Percentiles rank a stretch among this genome's conserved stretches.
These are phyloP conservation scores for Xiphophorus maculatus DNA, from an alignment of 2,113 vertebrate genomes.

Conservation along the genomic window DNA sequence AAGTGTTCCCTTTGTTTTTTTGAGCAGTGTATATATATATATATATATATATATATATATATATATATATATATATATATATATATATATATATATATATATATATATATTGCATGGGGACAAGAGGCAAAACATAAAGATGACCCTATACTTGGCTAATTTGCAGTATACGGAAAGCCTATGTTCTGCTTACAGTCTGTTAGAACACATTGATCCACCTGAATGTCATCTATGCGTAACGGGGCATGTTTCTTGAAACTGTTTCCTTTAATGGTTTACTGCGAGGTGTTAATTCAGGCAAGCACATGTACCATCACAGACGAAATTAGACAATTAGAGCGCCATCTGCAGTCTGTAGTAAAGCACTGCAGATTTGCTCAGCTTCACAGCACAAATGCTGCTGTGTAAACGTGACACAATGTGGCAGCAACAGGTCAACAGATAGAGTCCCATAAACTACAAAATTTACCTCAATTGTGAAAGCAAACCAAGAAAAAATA, in stretches of 20 bases:
- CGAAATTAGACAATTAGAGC: slow-evolving; percentile 24
- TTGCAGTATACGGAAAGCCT: no score
- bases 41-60: no score
- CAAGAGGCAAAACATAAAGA: no score
- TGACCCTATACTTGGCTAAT: no score
- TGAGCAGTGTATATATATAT: no score
- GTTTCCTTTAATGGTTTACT: neutral
- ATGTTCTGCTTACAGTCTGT: no score
- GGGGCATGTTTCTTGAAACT: neutral
- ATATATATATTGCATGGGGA: no score
- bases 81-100: no score
- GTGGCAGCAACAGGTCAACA: neutral
- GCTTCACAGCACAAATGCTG: neutral
- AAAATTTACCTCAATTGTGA: neutral
- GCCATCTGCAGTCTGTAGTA: slow-evolving; percentile 49
- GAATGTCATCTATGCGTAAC: no score
- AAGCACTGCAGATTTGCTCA: slow-evolving; percentile 4
- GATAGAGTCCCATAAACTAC: neutral
- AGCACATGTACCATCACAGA: neutral
- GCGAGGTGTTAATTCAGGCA: neutral
- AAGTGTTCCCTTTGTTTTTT: no score
- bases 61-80: no score
- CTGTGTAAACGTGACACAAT: neutral
- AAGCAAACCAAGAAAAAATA: neutral
- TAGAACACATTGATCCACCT: no score